Evolutionary conservation across 1,140 invertebrate genomes (phyloP).

Genomic region (Vollenhovia emeryi): DNA sequence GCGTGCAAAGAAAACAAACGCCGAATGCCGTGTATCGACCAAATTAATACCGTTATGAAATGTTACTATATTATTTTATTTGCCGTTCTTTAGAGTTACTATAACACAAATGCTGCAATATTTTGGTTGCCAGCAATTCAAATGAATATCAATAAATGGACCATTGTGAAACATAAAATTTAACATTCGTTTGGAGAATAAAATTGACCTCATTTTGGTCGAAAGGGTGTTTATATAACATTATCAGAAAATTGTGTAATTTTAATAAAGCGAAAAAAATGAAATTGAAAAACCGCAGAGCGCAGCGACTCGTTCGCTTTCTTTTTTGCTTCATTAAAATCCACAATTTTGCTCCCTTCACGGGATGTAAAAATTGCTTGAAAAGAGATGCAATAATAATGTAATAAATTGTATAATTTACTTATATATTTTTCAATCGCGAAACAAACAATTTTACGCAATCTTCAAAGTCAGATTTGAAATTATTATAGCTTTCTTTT

Average conservation of each 20-base stretch:
- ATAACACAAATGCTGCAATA: not conserved
- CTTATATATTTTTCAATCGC: not conserved
- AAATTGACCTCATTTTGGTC: not conserved
- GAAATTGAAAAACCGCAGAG: not conserved
- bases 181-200: not conserved
- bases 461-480: not conserved
- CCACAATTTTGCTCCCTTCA: not conserved
- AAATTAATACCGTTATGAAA: not conserved
- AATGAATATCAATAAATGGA: not conserved
- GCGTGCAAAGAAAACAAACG: not conserved
- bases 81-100: not conserved
- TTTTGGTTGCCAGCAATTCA: not conserved
- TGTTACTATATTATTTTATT: not conserved
- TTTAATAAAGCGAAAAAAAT: not conserved
- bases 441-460: not conserved
- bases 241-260: constrained; percentile 1
- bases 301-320: not conserved
- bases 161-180: not conserved
- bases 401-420: not conserved
- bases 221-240: not conserved
- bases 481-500: not conserved
- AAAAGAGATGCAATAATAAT: not conserved
- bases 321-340: not conserved
- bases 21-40: not conserved
- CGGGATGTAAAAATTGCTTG: not conserved